These are phyloP conservation scores for Morone chrysops DNA, from an alignment of 2,113 vertebrate genomes.

Conservation along the genomic window DNA sequence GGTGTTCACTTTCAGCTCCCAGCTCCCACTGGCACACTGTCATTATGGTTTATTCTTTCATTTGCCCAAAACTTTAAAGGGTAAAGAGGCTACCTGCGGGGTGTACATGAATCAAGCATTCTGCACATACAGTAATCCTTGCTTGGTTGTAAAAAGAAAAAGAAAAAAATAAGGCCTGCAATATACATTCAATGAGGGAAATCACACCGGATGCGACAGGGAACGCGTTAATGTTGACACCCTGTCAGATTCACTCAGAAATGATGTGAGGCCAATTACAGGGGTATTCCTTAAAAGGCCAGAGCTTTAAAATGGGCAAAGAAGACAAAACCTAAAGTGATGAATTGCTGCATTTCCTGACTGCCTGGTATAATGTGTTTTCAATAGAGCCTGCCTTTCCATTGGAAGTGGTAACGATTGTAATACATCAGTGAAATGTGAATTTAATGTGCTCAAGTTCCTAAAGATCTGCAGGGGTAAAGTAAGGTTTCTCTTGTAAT, in stretches of 20 bases:
- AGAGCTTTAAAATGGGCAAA: constrained; percentile 19
- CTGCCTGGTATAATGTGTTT: constrained; percentile 52
- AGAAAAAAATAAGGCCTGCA: constrained; percentile 1
- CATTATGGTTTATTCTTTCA: constrained; percentile 76
- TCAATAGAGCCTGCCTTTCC: constrained; percentile 33
- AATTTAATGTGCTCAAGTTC: constrained; percentile 60
- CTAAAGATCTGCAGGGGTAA: constrained; percentile 22
- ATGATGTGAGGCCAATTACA: constrained; percentile 37
- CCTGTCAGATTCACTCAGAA: constrained; percentile 50
- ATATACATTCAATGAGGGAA: constrained; percentile 25
- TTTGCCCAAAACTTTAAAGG: constrained; percentile 52
- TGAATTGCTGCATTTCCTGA: constrained; percentile 35
- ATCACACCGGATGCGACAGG: constrained; percentile 23
- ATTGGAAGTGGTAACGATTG: constrained; percentile 48
- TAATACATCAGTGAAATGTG: constrained; percentile 63
- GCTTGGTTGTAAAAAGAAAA: constrained; percentile 17
- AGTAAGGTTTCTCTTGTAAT: constrained; percentile 39
- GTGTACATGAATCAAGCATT: constrained; percentile 37
- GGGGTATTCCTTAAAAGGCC: constrained; percentile 45
- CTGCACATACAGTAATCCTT: constrained; percentile 16
- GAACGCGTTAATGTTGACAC: constrained; percentile 26
- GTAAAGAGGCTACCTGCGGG: constrained; percentile 41
- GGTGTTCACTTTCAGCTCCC: constrained; percentile 71
- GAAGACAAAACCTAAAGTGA: constrained; percentile 29
- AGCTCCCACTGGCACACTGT: constrained; percentile 46